A percentile compares a stretch with the other conserved stretches of the same genome.
These are phyloP conservation scores for Mycetomoellerius zeteki DNA, from an alignment of 1,140 invertebrate genomes.

Conservation along the genomic window DNA sequence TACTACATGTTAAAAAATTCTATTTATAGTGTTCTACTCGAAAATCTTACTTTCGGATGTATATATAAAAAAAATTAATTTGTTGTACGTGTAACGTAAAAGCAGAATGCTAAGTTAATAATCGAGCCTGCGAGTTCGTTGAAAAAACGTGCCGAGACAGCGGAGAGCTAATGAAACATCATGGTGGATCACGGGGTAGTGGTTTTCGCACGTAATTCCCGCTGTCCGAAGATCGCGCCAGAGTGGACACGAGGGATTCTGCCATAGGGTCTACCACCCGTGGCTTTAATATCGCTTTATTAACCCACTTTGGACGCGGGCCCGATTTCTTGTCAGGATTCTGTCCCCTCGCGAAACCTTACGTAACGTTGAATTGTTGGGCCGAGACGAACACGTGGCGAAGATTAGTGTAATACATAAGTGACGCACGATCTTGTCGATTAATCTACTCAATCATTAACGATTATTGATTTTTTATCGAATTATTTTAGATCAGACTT, in stretches of 20 bases:
- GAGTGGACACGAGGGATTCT: slow-evolving; percentile 80
- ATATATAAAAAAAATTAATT: background rate
- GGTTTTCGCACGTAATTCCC: slow-evolving; percentile 76
- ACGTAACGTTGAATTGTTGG: slow-evolving; percentile 50
- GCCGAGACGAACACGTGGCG: slow-evolving; percentile 37
- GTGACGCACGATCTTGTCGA: slow-evolving; percentile 9
- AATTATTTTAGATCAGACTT: background rate
- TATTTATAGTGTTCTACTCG: background rate
- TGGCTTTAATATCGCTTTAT: slow-evolving; percentile 86
- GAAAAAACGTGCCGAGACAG: slow-evolving; percentile 62
- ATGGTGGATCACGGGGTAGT: slow-evolving; percentile 68
- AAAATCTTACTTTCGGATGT: background rate
- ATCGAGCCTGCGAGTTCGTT: slow-evolving; percentile 41
- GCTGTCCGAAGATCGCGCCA: slow-evolving; percentile 65
- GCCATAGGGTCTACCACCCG: slow-evolving; percentile 75
- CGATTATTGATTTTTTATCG: slow-evolving; percentile 34
- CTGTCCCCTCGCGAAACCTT: slow-evolving; percentile 31
- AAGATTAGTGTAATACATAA: slow-evolving; percentile 41
- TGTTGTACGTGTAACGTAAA: background rate
- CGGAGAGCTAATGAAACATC: slow-evolving; percentile 76
- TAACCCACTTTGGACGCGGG: slow-evolving; percentile 81
- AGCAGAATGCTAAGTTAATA: slow-evolving; percentile 42
- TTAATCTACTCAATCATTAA: slow-evolving; percentile 9
- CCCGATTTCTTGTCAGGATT: slow-evolving; percentile 51
- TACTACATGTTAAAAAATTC: background rate